Evolutionary conservation across 2,113 vertebrate species (phyloP).

Genomic region (Cynopterus brachyotis): DNA sequence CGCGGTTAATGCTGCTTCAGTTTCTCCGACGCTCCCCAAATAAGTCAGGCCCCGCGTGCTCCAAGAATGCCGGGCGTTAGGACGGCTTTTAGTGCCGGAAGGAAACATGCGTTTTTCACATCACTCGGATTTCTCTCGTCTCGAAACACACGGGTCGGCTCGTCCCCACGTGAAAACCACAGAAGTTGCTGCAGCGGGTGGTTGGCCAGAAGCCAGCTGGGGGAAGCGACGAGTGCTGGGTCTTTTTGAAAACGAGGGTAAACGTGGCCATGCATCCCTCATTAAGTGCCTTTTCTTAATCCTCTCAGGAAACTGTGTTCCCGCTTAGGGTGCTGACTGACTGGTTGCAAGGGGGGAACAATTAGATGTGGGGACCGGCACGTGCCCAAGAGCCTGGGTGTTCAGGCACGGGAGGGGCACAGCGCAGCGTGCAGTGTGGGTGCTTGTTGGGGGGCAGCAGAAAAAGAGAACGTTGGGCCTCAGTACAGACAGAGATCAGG

Average conservation of each 20-base stretch:
- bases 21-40: neutral
- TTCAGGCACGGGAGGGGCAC: neutral
- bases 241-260: neutral
- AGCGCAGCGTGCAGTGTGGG: fast-evolving
- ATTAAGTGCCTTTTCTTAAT: neutral
- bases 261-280: neutral
- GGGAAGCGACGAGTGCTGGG: neutral
- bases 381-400: neutral
- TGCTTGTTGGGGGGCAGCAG: fast-evolving
- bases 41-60: fast-evolving
- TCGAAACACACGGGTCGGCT: neutral
- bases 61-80: neutral
- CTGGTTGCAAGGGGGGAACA: neutral
- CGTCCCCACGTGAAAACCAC: neutral
- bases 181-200: too few species aligned
- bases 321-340: neutral
- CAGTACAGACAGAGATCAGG: neutral
- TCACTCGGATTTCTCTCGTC: neutral
- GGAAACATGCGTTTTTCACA: neutral
- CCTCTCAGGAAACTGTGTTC: neutral
- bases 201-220: neutral
- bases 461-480: neutral
- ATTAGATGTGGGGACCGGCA: too few species aligned
- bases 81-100: neutral
- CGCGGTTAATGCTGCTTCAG: neutral